Conservation (phyloP, 2,888 invertebrate genomes). For the Scaptomyza parva region DNA sequence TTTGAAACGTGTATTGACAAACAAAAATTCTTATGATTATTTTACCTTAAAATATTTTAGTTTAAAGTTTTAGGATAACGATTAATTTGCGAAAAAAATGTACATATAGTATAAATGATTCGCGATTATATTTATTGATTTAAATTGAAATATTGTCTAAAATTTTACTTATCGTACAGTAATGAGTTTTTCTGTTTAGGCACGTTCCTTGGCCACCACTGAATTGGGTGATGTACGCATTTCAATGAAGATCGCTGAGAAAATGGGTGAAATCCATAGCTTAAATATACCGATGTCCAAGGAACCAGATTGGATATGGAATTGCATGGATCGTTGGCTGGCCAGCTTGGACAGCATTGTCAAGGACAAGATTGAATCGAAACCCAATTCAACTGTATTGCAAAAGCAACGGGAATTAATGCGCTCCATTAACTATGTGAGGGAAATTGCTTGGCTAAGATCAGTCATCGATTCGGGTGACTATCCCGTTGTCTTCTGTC, state of each 20-base stretch:
- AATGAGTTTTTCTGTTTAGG: constrained; percentile 86
- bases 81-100: no score
- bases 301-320: constrained; percentile 97
- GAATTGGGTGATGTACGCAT: constrained; percentile 93
- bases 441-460: constrained; percentile 90
- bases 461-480: constrained; percentile 86
- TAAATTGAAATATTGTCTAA: no score
- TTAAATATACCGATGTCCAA: constrained; percentile 98
- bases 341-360: constrained; percentile 85
- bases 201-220: constrained; percentile 91
- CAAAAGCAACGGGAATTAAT: constrained; percentile 69
- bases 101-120: no score
- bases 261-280: constrained; percentile 96
- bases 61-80: no score
- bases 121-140: no score
- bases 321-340: constrained; percentile 93
- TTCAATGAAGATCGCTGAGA: constrained; percentile 94
- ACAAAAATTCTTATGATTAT: no score
- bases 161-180: not conserved
- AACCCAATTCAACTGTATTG: constrained; percentile 71
- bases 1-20: no score
- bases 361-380: constrained; percentile 82
- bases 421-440: constrained; percentile 86
- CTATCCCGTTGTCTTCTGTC: constrained; percentile 96
- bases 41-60: no score